Percentiles rank a stretch among this genome's conserved stretches.
Evolutionary conservation across 2,113 vertebrate species (phyloP).

Genomic region (Mungos mungo): DNA sequence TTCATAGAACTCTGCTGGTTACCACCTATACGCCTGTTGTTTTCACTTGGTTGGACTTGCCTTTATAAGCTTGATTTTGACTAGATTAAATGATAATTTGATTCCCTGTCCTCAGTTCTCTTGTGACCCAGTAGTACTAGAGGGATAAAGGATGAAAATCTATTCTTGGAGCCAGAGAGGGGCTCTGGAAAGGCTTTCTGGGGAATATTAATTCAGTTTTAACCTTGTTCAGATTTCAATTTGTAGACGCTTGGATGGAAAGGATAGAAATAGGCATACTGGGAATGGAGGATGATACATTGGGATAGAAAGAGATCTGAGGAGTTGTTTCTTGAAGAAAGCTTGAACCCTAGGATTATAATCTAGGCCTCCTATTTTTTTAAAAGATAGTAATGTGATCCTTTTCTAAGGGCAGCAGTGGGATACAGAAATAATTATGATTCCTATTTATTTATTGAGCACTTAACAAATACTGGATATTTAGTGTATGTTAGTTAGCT

Average conservation of each 20-base stretch:
- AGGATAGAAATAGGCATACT: not conserved
- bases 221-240: not conserved
- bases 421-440: not conserved
- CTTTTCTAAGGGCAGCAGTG: not conserved
- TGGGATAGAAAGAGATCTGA: not conserved
- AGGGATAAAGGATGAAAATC: not conserved
- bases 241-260: not conserved
- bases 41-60: not conserved
- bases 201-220: not conserved
- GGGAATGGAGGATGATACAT: not conserved
- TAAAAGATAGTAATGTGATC: not conserved
- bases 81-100: not conserved
- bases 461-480: not conserved
- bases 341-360: not conserved
- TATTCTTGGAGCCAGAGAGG: not conserved
- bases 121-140: not conserved
- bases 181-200: not conserved
- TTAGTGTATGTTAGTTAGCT: not conserved
- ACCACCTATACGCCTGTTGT: not conserved
- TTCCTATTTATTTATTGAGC: not conserved
- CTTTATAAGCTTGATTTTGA: not conserved
- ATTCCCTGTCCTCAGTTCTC: not conserved
- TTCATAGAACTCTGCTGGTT: not conserved
- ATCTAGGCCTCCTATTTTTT: not conserved
- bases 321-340: not conserved